A percentile compares a stretch with the other conserved stretches of the same genome.
phyloP scores from a whole-genome alignment of 2,113 vertebrate species.

The Rhagologus leucostigma region DNA sequence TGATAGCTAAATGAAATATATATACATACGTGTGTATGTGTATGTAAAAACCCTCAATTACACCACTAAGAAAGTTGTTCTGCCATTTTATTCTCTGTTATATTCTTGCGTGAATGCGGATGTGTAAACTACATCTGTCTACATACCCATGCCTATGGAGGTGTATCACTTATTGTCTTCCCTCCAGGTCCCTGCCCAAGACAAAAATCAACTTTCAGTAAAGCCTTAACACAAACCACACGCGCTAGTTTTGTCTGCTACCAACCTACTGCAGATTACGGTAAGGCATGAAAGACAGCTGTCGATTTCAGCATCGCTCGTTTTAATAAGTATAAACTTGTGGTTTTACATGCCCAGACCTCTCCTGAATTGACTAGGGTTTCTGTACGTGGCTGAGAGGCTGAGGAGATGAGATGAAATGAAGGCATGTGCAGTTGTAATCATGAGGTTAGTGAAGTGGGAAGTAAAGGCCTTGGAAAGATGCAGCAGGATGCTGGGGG shows the following conservation, averaged over 20 bases:
- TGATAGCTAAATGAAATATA: neutral
- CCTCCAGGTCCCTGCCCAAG: neutral
- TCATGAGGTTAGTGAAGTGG: neutral
- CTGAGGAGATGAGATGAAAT: neutral
- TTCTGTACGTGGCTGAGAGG: neutral
- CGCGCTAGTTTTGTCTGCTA: slow-evolving; percentile 57
- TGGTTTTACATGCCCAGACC: neutral
- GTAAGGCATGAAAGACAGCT: slow-evolving; percentile 15
- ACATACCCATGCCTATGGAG: neutral
- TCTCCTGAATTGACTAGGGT: neutral
- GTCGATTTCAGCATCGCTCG: neutral
- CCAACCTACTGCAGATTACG: slow-evolving; percentile 41
- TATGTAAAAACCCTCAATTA: neutral
- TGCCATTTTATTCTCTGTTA: neutral
- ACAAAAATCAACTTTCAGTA: slow-evolving; percentile 63
- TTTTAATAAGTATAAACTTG: neutral
- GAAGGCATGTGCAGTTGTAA: neutral
- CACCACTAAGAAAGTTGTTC: neutral
- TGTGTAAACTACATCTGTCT: neutral
- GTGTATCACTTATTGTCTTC: neutral
- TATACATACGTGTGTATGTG: accelerated
- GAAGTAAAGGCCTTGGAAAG: neutral
- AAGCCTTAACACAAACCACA: neutral
- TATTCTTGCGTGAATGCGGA: neutral
- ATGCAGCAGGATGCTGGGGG: neutral